These are phyloP conservation scores for Subacronicta megacephala DNA, from an alignment of 2,888 invertebrate species.

Conservation along the genomic window DNA sequence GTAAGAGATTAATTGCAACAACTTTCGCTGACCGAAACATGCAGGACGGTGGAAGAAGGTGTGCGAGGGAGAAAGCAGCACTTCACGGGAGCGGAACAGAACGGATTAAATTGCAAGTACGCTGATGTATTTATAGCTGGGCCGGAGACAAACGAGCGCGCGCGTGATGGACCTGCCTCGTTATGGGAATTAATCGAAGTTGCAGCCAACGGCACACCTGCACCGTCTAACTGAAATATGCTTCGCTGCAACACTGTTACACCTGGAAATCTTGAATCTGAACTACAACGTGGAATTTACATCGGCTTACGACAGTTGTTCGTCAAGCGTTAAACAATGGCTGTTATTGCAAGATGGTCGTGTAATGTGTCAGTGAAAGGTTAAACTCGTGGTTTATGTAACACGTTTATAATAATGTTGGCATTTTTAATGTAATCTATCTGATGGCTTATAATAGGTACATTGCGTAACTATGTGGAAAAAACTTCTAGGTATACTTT, in stretches of 20 bases:
- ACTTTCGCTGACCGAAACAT: slow-evolving; percentile 78
- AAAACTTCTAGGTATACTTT: no score
- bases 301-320: slow-evolving; percentile 31
- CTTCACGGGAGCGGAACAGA: slow-evolving; percentile 79
- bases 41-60: slow-evolving; percentile 58
- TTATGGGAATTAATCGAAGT: slow-evolving; percentile 89
- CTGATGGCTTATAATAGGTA: not conserved
- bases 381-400: slow-evolving; percentile 40
- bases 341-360: slow-evolving; percentile 35
- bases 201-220: slow-evolving; percentile 84
- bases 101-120: slow-evolving; percentile 89
- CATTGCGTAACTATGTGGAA: no score
- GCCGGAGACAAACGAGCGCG: slow-evolving; percentile 87
- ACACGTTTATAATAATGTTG: slow-evolving; percentile 27
- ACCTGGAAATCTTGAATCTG: slow-evolving; percentile 54
- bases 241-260: slow-evolving; percentile 61
- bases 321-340: slow-evolving; percentile 41
- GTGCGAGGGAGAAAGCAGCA: slow-evolving; percentile 71
- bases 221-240: slow-evolving; percentile 83
- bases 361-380: slow-evolving; percentile 43
- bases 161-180: slow-evolving; percentile 89
- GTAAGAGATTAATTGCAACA: slow-evolving; percentile 77
- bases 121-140: slow-evolving; percentile 89
- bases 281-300: slow-evolving; percentile 29
- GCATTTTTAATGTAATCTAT: slow-evolving; percentile 18